Evolutionary conservation across 2,888 invertebrate species (phyloP).

Genomic region (Helleia helle): DNA sequence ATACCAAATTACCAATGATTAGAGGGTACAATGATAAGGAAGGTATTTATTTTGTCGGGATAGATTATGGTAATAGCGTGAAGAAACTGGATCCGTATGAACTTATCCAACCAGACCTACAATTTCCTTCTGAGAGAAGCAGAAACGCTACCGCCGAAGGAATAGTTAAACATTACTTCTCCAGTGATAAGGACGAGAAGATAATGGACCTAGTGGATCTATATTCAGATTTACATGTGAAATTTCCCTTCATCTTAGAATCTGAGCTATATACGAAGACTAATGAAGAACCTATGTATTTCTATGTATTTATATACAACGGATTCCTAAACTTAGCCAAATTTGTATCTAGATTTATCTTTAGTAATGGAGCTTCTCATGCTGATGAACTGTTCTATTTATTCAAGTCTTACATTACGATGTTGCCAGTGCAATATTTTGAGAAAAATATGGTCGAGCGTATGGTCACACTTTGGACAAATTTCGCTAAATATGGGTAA

Average conservation of each 20-base stretch:
- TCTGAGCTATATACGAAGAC: slow-evolving; percentile 46
- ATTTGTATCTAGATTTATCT: slow-evolving; percentile 40
- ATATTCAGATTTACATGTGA: slow-evolving; percentile 57
- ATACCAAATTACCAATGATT: slow-evolving; percentile 59
- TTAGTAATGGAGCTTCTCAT: slow-evolving; percentile 50
- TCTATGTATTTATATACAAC: slow-evolving; percentile 52
- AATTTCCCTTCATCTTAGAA: slow-evolving; percentile 50
- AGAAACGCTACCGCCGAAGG: slow-evolving; percentile 40
- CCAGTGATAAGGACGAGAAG: slow-evolving; percentile 39
- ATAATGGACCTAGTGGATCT: slow-evolving; percentile 58
- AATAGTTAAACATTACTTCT: slow-evolving; percentile 44
- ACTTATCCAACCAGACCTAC: slow-evolving; percentile 40
- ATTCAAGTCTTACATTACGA: slow-evolving; percentile 53
- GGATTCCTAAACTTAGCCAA: slow-evolving; percentile 57
- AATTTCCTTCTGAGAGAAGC: slow-evolving; percentile 40
- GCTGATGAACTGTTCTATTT: slow-evolving; percentile 61
- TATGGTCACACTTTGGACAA: slow-evolving; percentile 62
- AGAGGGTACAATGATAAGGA: slow-evolving; percentile 58
- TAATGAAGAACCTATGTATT: slow-evolving; percentile 49
- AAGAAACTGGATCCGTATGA: slow-evolving; percentile 29
- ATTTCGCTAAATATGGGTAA: slow-evolving; percentile 65
- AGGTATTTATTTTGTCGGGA: slow-evolving; percentile 52
- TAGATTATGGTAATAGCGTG: slow-evolving; percentile 47
- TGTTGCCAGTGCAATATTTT: slow-evolving; percentile 41
- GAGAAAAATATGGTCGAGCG: slow-evolving; percentile 45